phyloP scores from a whole-genome alignment of 1,140 invertebrate genomes.

The Mya arenaria region DNA sequence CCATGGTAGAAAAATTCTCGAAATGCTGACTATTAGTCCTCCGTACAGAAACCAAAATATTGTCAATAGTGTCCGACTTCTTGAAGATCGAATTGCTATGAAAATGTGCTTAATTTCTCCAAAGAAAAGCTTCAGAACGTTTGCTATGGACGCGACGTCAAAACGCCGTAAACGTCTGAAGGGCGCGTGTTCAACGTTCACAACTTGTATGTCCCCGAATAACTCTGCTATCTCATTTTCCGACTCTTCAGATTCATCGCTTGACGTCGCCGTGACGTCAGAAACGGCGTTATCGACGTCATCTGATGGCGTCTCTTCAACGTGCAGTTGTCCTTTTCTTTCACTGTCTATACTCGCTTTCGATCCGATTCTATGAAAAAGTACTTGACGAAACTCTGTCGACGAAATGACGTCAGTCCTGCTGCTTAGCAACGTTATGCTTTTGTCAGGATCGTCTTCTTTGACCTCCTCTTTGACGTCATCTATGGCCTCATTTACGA shows the following conservation, averaged over 20 bases:
- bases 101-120: constrained; percentile 11
- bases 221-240: constrained; percentile 41
- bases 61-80: constrained; percentile 38
- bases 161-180: not conserved
- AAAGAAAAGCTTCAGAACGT: constrained; percentile 9
- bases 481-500: not conserved
- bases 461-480: not conserved
- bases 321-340: too few relatives aligned
- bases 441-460: not conserved
- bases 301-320: not conserved
- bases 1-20: constrained; percentile 37
- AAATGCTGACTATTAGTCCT: constrained; percentile 11
- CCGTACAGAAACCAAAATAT: constrained; percentile 49
- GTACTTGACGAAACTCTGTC: constrained; percentile 14
- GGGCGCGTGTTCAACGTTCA: not conserved
- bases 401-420: not conserved
- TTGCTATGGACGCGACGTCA: not conserved
- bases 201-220: not conserved
- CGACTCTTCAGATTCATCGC: constrained; percentile 27
- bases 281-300: not conserved
- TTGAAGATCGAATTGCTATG: constrained; percentile 19
- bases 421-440: too few relatives aligned
- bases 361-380: not conserved
- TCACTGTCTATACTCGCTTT: too few relatives aligned
- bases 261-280: constrained; percentile 23